Conservation (phyloP, 2,113 vertebrate genomes). For the Callithrix jacchus region DNA sequence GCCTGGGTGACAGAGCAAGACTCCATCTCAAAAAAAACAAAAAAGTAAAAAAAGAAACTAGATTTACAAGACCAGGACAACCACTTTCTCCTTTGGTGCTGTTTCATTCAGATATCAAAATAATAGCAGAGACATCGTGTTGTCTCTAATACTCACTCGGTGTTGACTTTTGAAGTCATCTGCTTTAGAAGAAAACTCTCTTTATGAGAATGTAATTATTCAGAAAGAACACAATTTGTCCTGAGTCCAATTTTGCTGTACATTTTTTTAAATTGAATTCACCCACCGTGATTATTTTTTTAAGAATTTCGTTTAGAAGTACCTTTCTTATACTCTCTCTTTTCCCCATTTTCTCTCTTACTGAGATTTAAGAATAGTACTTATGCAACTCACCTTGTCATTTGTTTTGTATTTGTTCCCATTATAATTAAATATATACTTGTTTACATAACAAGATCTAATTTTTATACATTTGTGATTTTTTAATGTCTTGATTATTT, state of each 20-base stretch:
- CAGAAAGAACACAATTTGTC: not conserved
- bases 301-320: not conserved
- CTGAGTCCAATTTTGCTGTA: not conserved
- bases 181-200: not conserved
- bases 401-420: constrained; percentile 29
- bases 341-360: not conserved
- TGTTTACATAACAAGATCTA: constrained; percentile 34
- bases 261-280: not conserved
- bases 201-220: not conserved
- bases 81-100: too few species aligned
- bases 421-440: not conserved
- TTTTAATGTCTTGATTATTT: constrained; percentile 40
- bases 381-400: not conserved
- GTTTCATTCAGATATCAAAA: not conserved
- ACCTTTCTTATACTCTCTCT: not conserved
- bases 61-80: not conserved
- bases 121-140: not conserved
- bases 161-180: not conserved
- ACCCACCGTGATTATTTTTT: not conserved
- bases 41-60: not conserved
- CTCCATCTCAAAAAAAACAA: too few species aligned
- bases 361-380: not conserved
- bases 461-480: constrained; percentile 10
- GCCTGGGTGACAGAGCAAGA: too few species aligned
- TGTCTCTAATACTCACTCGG: not conserved